Base-by-base conservation (phyloP, 2,113 vertebrate genomes). In the Cariama cristata region DNA sequence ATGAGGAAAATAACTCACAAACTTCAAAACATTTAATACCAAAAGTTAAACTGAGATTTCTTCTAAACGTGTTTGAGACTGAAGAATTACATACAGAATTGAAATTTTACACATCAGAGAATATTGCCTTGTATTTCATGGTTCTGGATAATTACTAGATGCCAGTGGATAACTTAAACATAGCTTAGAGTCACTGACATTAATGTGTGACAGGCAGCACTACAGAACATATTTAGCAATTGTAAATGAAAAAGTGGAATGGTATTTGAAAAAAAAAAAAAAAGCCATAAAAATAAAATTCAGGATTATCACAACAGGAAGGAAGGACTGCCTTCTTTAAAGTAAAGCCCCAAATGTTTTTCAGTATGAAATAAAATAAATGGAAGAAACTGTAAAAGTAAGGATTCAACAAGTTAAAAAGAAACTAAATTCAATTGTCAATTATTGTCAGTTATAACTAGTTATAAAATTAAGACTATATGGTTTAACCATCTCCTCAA, bases 121-220 rank as follows among this genome's bases (percentile, higher is more conserved):
- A 98, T 98, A 97, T 94, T 98, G 98, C 94, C 98, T 98, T 98
- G 96, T 97, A 98, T 98, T 98, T 98, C 96, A 83, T 97, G 96
- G 89, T 93, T 98, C 97, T 98, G 96, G 96, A 98, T 98, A 99
- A 99, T 99, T 98, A 98, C 97, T 98, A 98, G 98, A 98, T 98
- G 98, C 98, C 98, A 98, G 97, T 97, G 97, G 98, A 98, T 98
- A 98, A 98, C 97, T 98, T 98, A 98, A 98, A 98, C 98, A 98
- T 90, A 98, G 98, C 97, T 98, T 98, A 98, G 97, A 98, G 95
- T 98, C 98, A 98, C 50, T 98, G 98, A 98, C 98, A 98, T 98
- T 95, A 98, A 98, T 96, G 98, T 97, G 96, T 98, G 98, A 98
- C 97, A 98, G 96, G 97, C 95, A 96, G 93, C 87, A 95, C 84